A percentile compares a stretch with the other conserved stretches of the same genome.
These are phyloP conservation scores for Laspeyria flexula DNA, from an alignment of 2,888 invertebrate genomes.

Conservation along the genomic window DNA sequence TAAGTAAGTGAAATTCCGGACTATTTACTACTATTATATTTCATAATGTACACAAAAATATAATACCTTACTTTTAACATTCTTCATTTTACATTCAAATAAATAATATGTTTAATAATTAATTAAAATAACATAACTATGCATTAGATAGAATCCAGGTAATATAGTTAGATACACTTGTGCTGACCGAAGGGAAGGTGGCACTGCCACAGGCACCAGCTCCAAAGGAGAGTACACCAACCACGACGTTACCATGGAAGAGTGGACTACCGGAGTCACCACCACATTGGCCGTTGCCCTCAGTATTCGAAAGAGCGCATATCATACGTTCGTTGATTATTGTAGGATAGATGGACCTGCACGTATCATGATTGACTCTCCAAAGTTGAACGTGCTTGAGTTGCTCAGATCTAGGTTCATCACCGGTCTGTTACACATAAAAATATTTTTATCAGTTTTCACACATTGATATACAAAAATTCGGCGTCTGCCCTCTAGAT, in stretches of 20 bases:
- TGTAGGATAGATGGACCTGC: slow-evolving; percentile 44
- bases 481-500: too few species aligned
- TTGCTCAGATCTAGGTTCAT: not conserved
- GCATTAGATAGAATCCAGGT: slow-evolving; percentile 58
- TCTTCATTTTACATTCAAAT: too few species aligned
- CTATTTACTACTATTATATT: too few species aligned
- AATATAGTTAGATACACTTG: slow-evolving; percentile 56
- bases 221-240: slow-evolving; percentile 60
- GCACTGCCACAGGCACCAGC: slow-evolving; percentile 40
- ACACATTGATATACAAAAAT: too few species aligned
- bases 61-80: too few species aligned
- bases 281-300: slow-evolving; percentile 53
- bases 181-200: slow-evolving; percentile 54
- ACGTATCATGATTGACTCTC: slow-evolving; percentile 48
- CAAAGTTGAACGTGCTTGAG: slow-evolving; percentile 5
- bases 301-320: slow-evolving; percentile 48
- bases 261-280: slow-evolving; percentile 61
- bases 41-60: too few species aligned
- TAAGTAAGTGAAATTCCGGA: too few species aligned
- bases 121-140: slow-evolving; percentile 22
- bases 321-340: slow-evolving; percentile 51
- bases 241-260: slow-evolving; percentile 51
- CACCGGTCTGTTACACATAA: not conserved
- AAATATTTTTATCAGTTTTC: too few species aligned
- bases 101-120: not conserved